These are phyloP conservation scores for Bombus picipes DNA, from an alignment of 1,140 invertebrate genomes.

Conservation along the genomic window DNA sequence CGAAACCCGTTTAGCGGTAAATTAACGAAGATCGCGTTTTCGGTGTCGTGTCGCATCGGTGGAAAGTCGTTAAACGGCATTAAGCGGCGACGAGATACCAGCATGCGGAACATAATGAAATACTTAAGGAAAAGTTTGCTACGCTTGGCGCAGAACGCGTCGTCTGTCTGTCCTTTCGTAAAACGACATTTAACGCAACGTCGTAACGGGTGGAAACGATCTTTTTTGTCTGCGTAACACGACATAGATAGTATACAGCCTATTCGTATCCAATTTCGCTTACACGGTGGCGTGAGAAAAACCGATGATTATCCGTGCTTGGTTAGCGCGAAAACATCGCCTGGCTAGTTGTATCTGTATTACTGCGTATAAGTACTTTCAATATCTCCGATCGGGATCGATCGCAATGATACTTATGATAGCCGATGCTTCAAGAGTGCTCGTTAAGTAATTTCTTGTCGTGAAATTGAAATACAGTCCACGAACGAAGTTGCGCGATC, in stretches of 20 bases:
- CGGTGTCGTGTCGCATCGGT: conserved; percentile 2
- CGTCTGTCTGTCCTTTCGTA: background rate
- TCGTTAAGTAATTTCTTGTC: conserved; percentile 43
- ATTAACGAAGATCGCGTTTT: conserved; percentile 18
- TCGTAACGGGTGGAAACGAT: background rate
- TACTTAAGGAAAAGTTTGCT: conserved; percentile 30
- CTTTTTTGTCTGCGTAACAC: background rate
- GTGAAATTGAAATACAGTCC: conserved; percentile 53
- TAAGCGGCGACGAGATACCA: background rate
- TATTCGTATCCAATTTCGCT: background rate
- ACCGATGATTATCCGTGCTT: conserved; percentile 34
- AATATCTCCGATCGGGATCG: conserved; percentile 35
- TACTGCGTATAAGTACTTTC: background rate
- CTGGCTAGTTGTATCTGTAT: background rate
- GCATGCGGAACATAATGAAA: conserved; percentile 21
- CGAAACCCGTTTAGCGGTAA: conserved; percentile 26
- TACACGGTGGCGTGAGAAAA: background rate
- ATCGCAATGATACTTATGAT: conserved; percentile 26
- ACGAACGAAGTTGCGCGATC: conserved; percentile 24
- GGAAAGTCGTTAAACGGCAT: conserved; percentile 28
- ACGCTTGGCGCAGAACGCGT: background rate
- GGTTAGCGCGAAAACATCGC: conserved; percentile 52
- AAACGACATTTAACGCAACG: background rate
- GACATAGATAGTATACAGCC: background rate
- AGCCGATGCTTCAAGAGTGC: conserved; percentile 8